Conservation (phyloP, 2,113 vertebrate species). For the Bettongia penicillata region DNA sequence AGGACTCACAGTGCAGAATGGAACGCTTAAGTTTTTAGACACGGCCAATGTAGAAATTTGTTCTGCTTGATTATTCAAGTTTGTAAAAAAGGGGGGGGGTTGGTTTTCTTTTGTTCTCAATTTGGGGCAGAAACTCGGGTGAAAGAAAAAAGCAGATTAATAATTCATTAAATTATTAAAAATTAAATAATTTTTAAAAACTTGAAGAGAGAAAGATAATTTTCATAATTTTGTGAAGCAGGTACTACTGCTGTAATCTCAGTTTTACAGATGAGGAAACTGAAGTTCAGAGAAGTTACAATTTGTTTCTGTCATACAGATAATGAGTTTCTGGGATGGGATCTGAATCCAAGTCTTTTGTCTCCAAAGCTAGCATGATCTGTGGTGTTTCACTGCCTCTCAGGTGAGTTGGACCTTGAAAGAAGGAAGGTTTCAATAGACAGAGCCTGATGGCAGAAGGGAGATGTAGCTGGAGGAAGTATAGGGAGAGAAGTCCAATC, state of each 20-base stretch:
- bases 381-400: neutral
- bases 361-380: neutral
- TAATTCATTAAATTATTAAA: too few species aligned
- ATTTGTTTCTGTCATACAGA: neutral
- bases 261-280: neutral
- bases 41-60: neutral
- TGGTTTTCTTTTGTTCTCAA: neutral
- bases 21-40: neutral
- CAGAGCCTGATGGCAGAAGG: neutral
- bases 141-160: neutral
- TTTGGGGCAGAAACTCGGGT: neutral
- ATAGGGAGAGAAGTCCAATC: neutral
- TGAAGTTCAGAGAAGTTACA: neutral
- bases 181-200: neutral
- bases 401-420: neutral
- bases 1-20: neutral
- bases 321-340: neutral
- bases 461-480: neutral
- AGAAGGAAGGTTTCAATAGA: neutral
- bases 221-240: neutral
- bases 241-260: neutral
- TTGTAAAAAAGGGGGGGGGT: neutral
- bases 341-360: neutral
- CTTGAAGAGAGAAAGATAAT: neutral
- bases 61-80: neutral